These are phyloP conservation scores for Oscheius onirici DNA, from an alignment of 2,888 invertebrate genomes.

Conservation along the genomic window DNA sequence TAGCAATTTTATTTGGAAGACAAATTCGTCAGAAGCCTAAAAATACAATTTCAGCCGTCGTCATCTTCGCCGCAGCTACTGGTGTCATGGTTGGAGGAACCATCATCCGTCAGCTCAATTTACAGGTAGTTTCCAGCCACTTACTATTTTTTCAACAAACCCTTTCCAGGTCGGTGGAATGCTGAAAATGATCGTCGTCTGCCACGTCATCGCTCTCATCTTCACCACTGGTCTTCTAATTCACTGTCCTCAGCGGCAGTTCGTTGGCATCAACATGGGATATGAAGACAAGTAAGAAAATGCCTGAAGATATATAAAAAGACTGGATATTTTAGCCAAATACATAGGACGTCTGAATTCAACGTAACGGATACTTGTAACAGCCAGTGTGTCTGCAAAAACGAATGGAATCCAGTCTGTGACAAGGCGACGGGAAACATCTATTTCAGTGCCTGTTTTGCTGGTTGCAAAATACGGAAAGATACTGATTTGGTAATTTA, in stretches of 20 bases:
- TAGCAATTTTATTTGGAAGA: background rate
- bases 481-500: conserved; percentile 30
- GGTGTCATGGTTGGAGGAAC: conserved; percentile 71
- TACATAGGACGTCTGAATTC: conserved; percentile 11
- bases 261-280: conserved; percentile 68
- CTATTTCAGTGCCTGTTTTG: conserved; percentile 68
- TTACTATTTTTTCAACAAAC: background rate
- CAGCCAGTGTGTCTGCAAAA: conserved; percentile 54
- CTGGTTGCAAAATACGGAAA: conserved; percentile 62
- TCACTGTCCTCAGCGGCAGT: conserved; percentile 68
- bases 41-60: conserved; percentile 61
- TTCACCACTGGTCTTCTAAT: conserved; percentile 66
- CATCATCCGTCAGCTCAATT: conserved; percentile 64
- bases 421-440: conserved; percentile 52
- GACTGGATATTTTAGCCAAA: background rate
- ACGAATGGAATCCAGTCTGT: conserved; percentile 69
- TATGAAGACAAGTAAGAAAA: conserved; percentile 57
- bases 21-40: background rate
- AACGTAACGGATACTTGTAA: conserved; percentile 50
- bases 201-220: conserved; percentile 63
- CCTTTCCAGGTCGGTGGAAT: conserved; percentile 67
- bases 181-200: conserved; percentile 70
- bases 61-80: conserved; percentile 70
- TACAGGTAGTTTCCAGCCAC: conserved; percentile 55
- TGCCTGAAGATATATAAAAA: background rate